Evolutionary conservation across 2,797 vertebrate genomes (phyloP).

Genomic region (Darevskia nairensis): DNA sequence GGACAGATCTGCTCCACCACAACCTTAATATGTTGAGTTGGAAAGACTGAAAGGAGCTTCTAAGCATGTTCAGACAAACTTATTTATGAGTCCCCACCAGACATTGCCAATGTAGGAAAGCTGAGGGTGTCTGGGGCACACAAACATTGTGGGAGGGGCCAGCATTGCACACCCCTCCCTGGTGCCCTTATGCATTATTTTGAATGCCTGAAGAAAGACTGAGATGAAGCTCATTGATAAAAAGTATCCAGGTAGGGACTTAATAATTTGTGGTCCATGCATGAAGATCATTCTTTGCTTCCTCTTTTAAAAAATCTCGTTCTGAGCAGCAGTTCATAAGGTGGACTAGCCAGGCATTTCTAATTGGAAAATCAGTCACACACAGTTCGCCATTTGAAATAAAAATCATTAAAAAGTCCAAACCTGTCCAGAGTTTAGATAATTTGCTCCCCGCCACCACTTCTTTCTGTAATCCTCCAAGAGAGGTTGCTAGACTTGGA

Average conservation of each 20-base stretch:
- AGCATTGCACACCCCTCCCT: too few relatives aligned
- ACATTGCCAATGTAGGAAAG: too few relatives aligned
- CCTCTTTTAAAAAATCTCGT: not conserved
- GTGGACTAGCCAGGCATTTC: not conserved
- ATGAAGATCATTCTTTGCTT: not conserved
- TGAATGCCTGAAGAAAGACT: not conserved
- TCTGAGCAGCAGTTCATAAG: not conserved
- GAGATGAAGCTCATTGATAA: not conserved
- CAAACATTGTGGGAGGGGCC: too few relatives aligned
- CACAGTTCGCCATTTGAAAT: not conserved
- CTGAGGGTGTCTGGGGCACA: too few relatives aligned
- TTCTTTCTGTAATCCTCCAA: not conserved
- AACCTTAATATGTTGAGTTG: too few relatives aligned
- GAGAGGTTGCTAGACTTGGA: not conserved
- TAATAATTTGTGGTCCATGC: too few relatives aligned
- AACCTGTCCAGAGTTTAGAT: not conserved
- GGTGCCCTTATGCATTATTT: not conserved
- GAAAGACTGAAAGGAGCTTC: too few relatives aligned
- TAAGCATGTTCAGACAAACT: too few relatives aligned
- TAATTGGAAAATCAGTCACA: constrained; percentile 4
- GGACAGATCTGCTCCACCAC: too few relatives aligned
- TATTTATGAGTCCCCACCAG: too few relatives aligned
- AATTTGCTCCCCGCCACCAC: not conserved
- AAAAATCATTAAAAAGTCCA: not conserved
- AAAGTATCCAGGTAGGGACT: not conserved